Conservation (phyloP, 2,888 invertebrate species). For the Anthrax anthrax region DNA sequence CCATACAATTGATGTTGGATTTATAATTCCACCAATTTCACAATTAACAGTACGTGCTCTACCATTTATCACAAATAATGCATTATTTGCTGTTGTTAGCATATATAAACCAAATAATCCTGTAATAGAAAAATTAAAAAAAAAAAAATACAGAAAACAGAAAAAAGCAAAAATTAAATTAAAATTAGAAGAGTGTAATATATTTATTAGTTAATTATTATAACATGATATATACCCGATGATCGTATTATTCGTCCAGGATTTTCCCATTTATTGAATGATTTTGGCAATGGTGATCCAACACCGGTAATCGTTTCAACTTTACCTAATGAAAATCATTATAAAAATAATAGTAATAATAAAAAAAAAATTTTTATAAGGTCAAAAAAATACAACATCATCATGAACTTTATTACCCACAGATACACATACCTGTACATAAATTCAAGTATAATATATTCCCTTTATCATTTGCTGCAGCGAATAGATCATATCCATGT, state of each 20-base stretch:
- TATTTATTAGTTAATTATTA: too few species aligned
- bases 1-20: conserved; percentile 51
- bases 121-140: conserved; percentile 11
- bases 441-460: conserved; percentile 57
- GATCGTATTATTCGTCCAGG: conserved; percentile 51
- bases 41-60: conserved; percentile 57
- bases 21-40: conserved; percentile 53
- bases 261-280: conserved; percentile 46
- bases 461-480: conserved; percentile 55
- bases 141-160: not conserved
- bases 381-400: not conserved
- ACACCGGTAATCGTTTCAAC: conserved; percentile 64
- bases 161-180: not conserved
- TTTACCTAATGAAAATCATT: conserved; percentile 41
- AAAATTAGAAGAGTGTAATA: too few species aligned
- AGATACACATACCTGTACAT: conserved; percentile 45
- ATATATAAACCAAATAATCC: conserved; percentile 58
- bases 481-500: conserved; percentile 59
- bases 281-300: conserved; percentile 43
- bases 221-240: conserved; percentile 40
- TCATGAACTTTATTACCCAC: not conserved
- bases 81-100: conserved; percentile 54
- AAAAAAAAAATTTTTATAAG: not conserved
- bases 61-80: conserved; percentile 56
- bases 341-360: not conserved